phyloP scores from a whole-genome alignment of 2,113 vertebrate species.

The Melanocharis versteri region DNA sequence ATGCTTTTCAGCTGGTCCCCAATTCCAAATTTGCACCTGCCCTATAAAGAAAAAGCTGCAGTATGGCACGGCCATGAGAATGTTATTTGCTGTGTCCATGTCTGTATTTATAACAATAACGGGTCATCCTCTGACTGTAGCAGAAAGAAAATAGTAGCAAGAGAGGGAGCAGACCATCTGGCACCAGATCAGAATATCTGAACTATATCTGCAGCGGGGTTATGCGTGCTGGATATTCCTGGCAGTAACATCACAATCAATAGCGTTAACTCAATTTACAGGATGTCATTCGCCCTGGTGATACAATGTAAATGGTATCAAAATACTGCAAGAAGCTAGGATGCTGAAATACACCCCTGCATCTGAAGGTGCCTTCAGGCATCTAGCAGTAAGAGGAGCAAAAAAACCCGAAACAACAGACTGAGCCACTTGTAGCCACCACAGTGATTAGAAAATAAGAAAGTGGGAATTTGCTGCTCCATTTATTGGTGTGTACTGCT shows the following conservation, averaged over 20 bases:
- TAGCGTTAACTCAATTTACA: conserved; percentile 48
- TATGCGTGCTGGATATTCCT: conserved; percentile 29
- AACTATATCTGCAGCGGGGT: conserved; percentile 22
- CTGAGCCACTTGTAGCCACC: neutral
- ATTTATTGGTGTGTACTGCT: neutral
- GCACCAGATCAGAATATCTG: conserved; percentile 36
- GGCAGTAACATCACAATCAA: conserved; percentile 48
- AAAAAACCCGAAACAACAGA: neutral
- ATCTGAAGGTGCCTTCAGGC: neutral
- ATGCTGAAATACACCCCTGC: neutral
- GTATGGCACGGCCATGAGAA: neutral
- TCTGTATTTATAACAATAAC: conserved; percentile 4
- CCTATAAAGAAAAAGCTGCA: neutral
- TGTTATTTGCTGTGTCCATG: neutral
- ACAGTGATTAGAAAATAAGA: neutral
- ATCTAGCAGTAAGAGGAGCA: neutral
- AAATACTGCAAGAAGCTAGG: neutral
- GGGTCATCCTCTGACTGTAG: neutral
- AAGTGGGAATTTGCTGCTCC: neutral
- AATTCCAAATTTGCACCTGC: neutral
- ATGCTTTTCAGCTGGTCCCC: neutral
- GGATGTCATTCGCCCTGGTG: neutral
- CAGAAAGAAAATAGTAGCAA: conserved; percentile 7
- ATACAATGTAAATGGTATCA: conserved; percentile 29
- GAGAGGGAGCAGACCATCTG: conserved; percentile 23